Evolutionary conservation across 2,888 invertebrate species (phyloP), one percentile per base, ranked within the genome.

Genomic region (Xestia xanthographa): DNA sequence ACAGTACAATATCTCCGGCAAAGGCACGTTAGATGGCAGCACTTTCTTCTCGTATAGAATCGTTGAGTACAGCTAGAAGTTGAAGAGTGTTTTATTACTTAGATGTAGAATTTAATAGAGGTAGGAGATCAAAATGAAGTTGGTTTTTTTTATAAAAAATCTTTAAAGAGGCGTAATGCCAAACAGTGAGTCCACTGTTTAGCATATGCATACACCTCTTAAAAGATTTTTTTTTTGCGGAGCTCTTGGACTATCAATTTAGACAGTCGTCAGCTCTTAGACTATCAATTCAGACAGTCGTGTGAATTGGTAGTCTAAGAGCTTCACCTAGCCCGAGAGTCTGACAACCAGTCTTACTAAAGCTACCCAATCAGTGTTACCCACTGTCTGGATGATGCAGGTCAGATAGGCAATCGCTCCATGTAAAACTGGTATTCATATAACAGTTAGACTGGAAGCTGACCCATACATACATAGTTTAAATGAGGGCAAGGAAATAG

Each of bases 1-100:
- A 87, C 97, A 96, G 90, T 95, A 97, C 79, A 97, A 67, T 50
- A 97, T 56, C 78, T 96, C 94, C 12, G 96, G 94, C 12, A 96
- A 87, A 3, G 97, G 95, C 50, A 96, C 85, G 29, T 90, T 92
- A 8, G 94, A 91, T 22, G 96, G 94, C 26, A 97, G 82, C 2
- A 96, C 80, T 82, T 96, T 95, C 91, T 94, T 95, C 81, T 97
- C 96, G 78, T 96, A 96, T 0, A 96, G 86, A 70, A 95, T 93
- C 3, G 96, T 96, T 56, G 96, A 94, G 68, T 93, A 95, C 0
- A 97, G 80, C 97, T 97, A 91, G 17, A 88, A 89, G 34, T 22
- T 14, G 3, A 68, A 2, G 9, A 70, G 1, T 6, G 38, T 34
- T 26, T 56, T 29, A 58, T 14, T 56, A 56, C 14, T 4, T 26